Conservation (phyloP, 30 jellyfish, hydroid and myxozoan genomes). For the Hydra vulgaris region DNA sequence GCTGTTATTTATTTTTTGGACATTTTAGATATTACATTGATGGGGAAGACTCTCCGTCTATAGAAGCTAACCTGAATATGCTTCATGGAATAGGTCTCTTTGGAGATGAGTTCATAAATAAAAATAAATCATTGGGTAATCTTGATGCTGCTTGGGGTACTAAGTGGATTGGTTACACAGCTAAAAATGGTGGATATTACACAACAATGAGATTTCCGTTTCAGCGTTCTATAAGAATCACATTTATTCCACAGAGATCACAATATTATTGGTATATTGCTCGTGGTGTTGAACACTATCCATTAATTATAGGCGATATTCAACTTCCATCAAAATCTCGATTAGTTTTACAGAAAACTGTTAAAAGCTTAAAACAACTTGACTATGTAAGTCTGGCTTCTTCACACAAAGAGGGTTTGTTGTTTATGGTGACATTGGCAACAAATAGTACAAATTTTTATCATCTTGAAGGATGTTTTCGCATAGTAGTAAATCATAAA, state of each 20-base stretch:
- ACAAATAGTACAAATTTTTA: conserved; percentile 45
- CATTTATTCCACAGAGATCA: conserved; percentile 29
- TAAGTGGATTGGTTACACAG: conserved; percentile 68
- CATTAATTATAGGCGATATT: conserved; percentile 54
- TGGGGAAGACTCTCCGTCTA: conserved; percentile 35
- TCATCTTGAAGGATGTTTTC: conserved; percentile 55
- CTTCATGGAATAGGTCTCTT: conserved; percentile 61
- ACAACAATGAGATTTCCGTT: conserved; percentile 67
- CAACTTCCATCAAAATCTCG: conserved; percentile 51
- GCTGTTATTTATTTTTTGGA: too few species aligned
- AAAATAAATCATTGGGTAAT: conserved; percentile 2
- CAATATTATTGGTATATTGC: conserved; percentile 58
- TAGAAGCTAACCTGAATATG: conserved; percentile 46
- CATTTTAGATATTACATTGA: conserved; percentile 47
- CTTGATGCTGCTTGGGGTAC: conserved; percentile 71
- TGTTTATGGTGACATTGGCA: conserved; percentile 55
- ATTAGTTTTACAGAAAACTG: conserved; percentile 37
- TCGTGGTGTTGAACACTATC: conserved; percentile 69
- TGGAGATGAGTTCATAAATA: background rate
- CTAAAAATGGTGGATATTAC: conserved; percentile 65
- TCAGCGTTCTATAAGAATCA: conserved; percentile 43
- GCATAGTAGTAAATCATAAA: conserved; percentile 1
- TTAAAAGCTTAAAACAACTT: conserved; percentile 20
- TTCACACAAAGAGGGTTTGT: conserved; percentile 42
- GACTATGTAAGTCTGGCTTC: conserved; percentile 41